Evolutionary conservation across 2,888 invertebrate species (phyloP).

Genomic region (Bhutanitis thaidina): DNA sequence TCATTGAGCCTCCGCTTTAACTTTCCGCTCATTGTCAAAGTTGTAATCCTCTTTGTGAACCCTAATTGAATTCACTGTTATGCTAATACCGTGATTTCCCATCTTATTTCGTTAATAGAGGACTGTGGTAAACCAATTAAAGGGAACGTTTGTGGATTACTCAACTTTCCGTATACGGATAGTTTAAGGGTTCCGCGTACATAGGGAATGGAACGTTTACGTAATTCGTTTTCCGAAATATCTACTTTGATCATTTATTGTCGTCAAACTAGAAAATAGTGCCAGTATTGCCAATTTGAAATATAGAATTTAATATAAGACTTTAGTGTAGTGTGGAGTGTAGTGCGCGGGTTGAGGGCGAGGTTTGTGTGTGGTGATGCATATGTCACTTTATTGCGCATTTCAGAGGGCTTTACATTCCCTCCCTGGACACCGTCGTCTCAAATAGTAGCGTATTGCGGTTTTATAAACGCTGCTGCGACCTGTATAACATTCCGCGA

Average conservation of each 20-base stretch:
- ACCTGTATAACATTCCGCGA: constrained; percentile 56
- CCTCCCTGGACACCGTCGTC: constrained; percentile 44
- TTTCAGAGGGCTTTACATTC: constrained; percentile 58
- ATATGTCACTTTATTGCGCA: constrained; percentile 57
- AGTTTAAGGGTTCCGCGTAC: constrained; percentile 56
- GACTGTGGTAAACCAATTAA: constrained; percentile 78
- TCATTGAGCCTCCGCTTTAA: constrained; percentile 65
- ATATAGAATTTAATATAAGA: constrained; percentile 38
- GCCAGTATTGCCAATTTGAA: constrained; percentile 31
- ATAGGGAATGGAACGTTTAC: constrained; percentile 55
- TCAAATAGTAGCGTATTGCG: constrained; percentile 59
- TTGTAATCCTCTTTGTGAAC: constrained; percentile 79
- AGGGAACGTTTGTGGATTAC: constrained; percentile 74
- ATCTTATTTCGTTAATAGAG: constrained; percentile 80
- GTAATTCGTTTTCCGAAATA: constrained; percentile 28
- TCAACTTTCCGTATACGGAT: constrained; percentile 66
- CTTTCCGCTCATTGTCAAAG: constrained; percentile 77
- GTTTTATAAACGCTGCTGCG: constrained; percentile 62
- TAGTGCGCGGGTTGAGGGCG: constrained; percentile 29
- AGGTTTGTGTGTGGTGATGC: constrained; percentile 42
- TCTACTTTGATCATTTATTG: constrained; percentile 31
- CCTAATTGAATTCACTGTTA: constrained; percentile 80
- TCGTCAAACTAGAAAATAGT: constrained; percentile 28
- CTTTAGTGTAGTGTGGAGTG: constrained; percentile 17
- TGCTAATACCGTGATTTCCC: constrained; percentile 80